These are phyloP conservation scores for Drepanosiphum platanoidis DNA, from an alignment of 2,888 invertebrate species.

Conservation along the genomic window DNA sequence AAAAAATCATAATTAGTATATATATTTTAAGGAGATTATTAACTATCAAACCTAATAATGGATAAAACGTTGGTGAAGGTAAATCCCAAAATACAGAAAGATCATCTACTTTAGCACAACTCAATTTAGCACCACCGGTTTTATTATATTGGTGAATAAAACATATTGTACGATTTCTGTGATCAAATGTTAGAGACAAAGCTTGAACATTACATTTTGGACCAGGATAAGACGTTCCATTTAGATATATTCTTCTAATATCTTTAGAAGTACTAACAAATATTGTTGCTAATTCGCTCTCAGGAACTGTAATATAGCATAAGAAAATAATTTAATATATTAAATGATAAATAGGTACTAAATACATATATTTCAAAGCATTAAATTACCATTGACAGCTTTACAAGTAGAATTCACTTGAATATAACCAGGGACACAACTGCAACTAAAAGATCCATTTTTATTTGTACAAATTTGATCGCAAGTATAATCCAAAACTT, in stretches of 20 bases:
- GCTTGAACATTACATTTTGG: constrained; percentile 68
- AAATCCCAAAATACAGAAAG: constrained; percentile 72
- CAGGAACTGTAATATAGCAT: constrained; percentile 74
- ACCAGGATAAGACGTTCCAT: constrained; percentile 69
- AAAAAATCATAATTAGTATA: background rate
- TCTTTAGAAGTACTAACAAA: constrained; percentile 76
- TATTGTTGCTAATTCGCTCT: constrained; percentile 73
- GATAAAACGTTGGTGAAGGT: constrained; percentile 73
- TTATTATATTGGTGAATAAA: constrained; percentile 75
- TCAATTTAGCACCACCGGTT: constrained; percentile 70
- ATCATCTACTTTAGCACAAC: constrained; percentile 76
- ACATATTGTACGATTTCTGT: constrained; percentile 76
- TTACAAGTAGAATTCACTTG: constrained; percentile 71
- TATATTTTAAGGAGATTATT: background rate
- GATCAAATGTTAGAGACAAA: constrained; percentile 74
- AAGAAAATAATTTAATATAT: constrained; percentile 45
- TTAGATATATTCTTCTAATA: constrained; percentile 73
- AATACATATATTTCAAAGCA: background rate
- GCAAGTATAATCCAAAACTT: constrained; percentile 75
- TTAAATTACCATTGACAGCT: constrained; percentile 75
- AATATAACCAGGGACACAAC: constrained; percentile 78
- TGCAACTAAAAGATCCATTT: constrained; percentile 76
- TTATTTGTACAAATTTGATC: constrained; percentile 80
- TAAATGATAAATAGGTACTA: constrained; percentile 11
- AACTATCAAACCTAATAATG: constrained; percentile 72